Evolutionary conservation across 2,113 vertebrate genomes (phyloP), one percentile per base, ranked within the genome.

Genomic region (Ceyx margarethae): DNA sequence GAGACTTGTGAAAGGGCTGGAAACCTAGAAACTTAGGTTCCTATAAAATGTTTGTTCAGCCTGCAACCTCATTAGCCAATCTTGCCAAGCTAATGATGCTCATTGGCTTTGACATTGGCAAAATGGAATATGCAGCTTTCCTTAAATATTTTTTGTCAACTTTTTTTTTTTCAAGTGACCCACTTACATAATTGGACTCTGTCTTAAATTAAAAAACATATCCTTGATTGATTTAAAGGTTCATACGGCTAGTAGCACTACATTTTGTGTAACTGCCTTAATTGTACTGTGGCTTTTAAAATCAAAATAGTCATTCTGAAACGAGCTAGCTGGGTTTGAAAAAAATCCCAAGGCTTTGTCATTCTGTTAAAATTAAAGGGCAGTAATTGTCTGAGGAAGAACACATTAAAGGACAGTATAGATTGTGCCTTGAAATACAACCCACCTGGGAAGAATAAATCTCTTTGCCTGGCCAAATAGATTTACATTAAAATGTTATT

Each of bases 101-200:
- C 75, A 85, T 96, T 95, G 95, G 86, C 90, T 97, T 93, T 97
- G 95, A 96, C 94, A 6, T 17, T 78, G 83, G 88, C 95, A 97
- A 94, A 97, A 94, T 64, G 76, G 72, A 89, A 95, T 91, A 91
- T 22, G 8, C 72, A 74, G 74, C 48, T 91, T 95, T 95, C 87
- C 82, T 94, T 95, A 91, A 92, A 83, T 81, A 62, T 90, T 96
- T 95, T 90, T 82, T 77, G 72, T 83, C 80, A 91, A 88, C 56
- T 90, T 96, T 84, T 96, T 96, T 35, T 37, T 87, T 96, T 96
- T 93, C 88, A 75, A 91, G 64, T 92, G 95, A 96, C 95, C 92
- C 82, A 77, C 75, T 96, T 97, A 66, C 68, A 66, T 95, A 92
- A 96, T 96, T 97, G 90, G 81, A 87, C 78, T 94, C 85, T 88